Evolutionary conservation across 2,888 invertebrate genomes (phyloP), one percentile per base, ranked within the genome.

Genomic region (Oxyscelio sp.): DNA sequence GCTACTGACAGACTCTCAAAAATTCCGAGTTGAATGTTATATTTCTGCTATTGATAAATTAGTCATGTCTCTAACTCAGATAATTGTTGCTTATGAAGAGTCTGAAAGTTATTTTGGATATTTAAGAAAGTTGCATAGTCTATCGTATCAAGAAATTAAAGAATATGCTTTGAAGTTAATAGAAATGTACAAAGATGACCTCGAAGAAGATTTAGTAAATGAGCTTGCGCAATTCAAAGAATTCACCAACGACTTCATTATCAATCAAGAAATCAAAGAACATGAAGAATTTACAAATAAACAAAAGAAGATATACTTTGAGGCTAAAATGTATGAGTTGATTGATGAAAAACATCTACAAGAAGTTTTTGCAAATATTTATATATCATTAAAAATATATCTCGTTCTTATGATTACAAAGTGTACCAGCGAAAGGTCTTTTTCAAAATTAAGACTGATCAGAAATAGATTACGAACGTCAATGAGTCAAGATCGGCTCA

Each of bases 291-390:
- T 27, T 27, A 27, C 27, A 27, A 27, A 27, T 27, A 27, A 27
- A 6, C 6, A 27, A 27, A 27, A 70, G 21, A 27, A n/a, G 24
- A 61, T 19, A 13, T 52, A 34, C 21, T 70, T 43, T 24, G 65
- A 63, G 56, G 11, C 24, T n/a, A 61, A 71, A 56, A 56, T 71
- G 31, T 79, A 71, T 43, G 22, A 63, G 40, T 56, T 79, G 17
- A 71, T 79, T 63, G 34, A 71, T 45, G 56, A 71, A 43, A 79
- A 71, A 58, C 48, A 34, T 19, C 19, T 79, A 22, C 27, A 61
- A 70, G 78, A 78, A 48, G 48, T 38, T 38, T 78, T 78, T 61
- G 68, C 78, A 24, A 70, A 78, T 61, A 31, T 78, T 54, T 40
- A 50, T 52, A 54, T 78, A 59, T 22, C 59, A 21, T 70, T 78